Conservation (phyloP, 2,888 invertebrate genomes). For the Amaurobius ferox region DNA sequence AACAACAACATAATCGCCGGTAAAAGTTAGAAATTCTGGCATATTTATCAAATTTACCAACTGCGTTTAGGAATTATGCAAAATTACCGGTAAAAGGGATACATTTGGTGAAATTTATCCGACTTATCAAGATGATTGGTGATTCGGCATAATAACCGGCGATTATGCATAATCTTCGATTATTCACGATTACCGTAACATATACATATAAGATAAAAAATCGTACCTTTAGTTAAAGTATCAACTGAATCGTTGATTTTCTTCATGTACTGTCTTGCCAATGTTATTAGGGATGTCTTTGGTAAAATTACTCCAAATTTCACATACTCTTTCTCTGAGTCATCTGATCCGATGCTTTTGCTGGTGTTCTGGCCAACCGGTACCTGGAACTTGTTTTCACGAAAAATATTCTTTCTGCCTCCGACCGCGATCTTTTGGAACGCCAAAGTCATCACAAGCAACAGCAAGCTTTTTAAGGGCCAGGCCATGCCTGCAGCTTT, state of each 20-base stretch:
- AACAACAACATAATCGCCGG: no score
- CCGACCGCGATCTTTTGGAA: not conserved
- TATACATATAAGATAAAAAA: no score
- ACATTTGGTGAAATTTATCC: no score
- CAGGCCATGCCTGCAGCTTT: constrained; percentile 38
- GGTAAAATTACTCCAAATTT: constrained; percentile 73
- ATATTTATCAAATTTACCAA: no score
- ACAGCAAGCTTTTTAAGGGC: constrained; percentile 48
- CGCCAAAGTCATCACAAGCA: not conserved
- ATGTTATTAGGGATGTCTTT: constrained; percentile 71
- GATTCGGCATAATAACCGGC: no score
- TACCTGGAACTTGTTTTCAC: not conserved
- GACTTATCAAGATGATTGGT: no score
- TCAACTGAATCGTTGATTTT: constrained; percentile 72
- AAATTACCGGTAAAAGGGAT: no score
- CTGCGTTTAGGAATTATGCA: no score
- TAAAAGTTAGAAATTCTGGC: no score
- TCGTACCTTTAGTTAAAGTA: constrained; percentile 62
- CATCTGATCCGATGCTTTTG: not conserved
- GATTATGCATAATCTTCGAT: no score
- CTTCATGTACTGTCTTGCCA: constrained; percentile 69
- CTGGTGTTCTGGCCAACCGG: no score
- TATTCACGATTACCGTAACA: no score
- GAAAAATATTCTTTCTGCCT: constrained; percentile 10
- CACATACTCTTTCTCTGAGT: constrained; percentile 43